phyloP scores from a whole-genome alignment of 1,140 invertebrate species.

The Psilanteris sp. region DNA sequence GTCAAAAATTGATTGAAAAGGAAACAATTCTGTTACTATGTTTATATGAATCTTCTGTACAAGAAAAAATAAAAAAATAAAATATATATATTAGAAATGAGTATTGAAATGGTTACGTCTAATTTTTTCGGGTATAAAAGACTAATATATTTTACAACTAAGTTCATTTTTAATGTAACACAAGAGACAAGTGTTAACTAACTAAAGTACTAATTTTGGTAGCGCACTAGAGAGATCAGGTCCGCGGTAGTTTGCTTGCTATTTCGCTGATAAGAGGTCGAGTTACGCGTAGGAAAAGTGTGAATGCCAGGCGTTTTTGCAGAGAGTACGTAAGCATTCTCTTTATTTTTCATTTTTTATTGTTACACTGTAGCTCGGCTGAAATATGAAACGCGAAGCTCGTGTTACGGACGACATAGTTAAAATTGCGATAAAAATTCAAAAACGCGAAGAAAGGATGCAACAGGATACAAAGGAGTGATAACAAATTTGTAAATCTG shows the following conservation, averaged over 20 bases:
- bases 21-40: too few species aligned
- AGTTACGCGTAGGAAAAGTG: slow-evolving; percentile 30
- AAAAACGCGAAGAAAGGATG: slow-evolving; percentile 16
- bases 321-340: slow-evolving; percentile 24
- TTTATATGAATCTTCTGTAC: too few species aligned
- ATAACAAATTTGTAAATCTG: slow-evolving; percentile 21
- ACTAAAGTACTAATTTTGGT: slow-evolving; percentile 22
- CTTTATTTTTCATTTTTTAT: slow-evolving; percentile 6
- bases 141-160: too few species aligned
- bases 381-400: slow-evolving; percentile 45
- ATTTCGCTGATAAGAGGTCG: slow-evolving; percentile 34
- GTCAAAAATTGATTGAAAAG: too few species aligned
- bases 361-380: slow-evolving; percentile 1
- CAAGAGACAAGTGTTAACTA: slow-evolving; percentile 35
- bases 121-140: too few species aligned
- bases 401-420: slow-evolving; percentile 21
- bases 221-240: slow-evolving; percentile 1
- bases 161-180: slow-evolving; percentile 35
- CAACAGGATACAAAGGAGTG: not conserved
- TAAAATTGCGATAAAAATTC: slow-evolving; percentile 43
- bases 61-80: too few species aligned
- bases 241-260: slow-evolving; percentile 3
- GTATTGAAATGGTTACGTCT: slow-evolving; percentile 3
- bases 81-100: too few species aligned
- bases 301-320: slow-evolving; percentile 36